Evolutionary conservation across 2,888 invertebrate species (phyloP), one percentile per base, ranked within the genome.

Genomic region (Pelosia muscerda): DNA sequence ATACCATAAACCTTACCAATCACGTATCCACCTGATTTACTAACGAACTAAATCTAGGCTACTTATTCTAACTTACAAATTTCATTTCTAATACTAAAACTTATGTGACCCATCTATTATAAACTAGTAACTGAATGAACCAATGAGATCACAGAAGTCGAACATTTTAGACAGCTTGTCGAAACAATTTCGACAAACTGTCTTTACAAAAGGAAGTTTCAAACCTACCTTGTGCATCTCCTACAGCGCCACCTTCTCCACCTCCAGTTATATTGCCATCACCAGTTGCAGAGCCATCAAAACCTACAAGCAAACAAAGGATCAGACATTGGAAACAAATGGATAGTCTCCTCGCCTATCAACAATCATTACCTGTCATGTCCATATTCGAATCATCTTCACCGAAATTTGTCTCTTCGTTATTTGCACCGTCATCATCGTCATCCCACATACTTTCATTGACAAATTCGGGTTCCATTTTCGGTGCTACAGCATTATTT

Each of bases 371-470:
- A 95, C 95, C 95, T 86, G 95, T 90, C 95, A 96, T 96, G 89
- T 96, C 96, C 90, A 96, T 96, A 86, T 96, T 96, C 2, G 96
- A 95, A 88, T 96, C 96, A 69, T 96, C 96, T 90, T 96, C 96
- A 83, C 96, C 96, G 80, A 96, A 96, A 82, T 95, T 95, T 0
- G 96, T 94, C 85, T 96, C 96, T 81, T 96, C 96, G 82, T 96
- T 96, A 71, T 95, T 96, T 34, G 96, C 92, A 81, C 95, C 96
- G 77, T 96, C 96, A 78, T 96, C 96, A 74, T 96, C 96, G 71
- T 95, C 95, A 74, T 95, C 95, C 95, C 95, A 95, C 92, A 95
- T 92, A 74, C 95, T 94, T 86, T 96, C 96, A 74, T 96, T 96
- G 57, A 95, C 94, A 88, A 96, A 96, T 90, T 96, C 96, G 0